These are phyloP conservation scores for Diarsia brunnea DNA, from an alignment of 2,888 invertebrate species.

Conservation along the genomic window DNA sequence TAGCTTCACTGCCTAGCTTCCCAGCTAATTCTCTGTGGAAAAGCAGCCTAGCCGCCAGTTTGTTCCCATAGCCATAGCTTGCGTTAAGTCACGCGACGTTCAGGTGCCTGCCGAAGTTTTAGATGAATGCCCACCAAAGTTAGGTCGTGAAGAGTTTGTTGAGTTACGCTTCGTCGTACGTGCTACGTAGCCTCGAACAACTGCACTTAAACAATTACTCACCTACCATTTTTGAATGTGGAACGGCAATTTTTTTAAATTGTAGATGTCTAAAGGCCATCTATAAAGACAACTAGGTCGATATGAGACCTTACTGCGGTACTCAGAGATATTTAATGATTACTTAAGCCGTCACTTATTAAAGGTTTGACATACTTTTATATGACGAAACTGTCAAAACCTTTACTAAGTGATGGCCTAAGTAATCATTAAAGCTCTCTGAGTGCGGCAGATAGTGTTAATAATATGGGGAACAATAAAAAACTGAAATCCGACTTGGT, in stretches of 20 bases:
- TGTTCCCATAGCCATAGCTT: conserved; percentile 62
- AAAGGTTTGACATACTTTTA: too few relatives aligned
- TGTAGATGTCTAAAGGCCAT: not conserved
- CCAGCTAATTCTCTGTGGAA: not conserved
- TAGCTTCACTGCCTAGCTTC: not conserved
- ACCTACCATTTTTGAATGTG: conserved; percentile 10
- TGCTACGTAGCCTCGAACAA: conserved; percentile 70
- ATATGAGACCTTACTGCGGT: not conserved
- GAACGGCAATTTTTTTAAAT: conserved; percentile 15
- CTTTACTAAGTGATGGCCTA: too few relatives aligned
- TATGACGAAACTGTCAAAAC: too few relatives aligned
- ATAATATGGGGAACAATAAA: not conserved
- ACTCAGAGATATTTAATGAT: too few relatives aligned
- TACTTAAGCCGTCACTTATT: too few relatives aligned
- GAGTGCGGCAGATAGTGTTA: too few relatives aligned
- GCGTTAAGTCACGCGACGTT: conserved; percentile 75
- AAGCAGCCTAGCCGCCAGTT: conserved; percentile 41
- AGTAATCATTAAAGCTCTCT: too few relatives aligned
- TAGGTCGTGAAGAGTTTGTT: conserved; percentile 78
- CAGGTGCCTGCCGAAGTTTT: conserved; percentile 84
- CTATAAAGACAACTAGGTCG: not conserved
- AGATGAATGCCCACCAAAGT: conserved; percentile 85
- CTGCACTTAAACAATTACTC: conserved; percentile 73
- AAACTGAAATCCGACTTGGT: not conserved
- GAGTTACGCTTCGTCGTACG: conserved; percentile 76